Conservation (phyloP, 1,140 invertebrate species). For the Hestina assimilis region DNA sequence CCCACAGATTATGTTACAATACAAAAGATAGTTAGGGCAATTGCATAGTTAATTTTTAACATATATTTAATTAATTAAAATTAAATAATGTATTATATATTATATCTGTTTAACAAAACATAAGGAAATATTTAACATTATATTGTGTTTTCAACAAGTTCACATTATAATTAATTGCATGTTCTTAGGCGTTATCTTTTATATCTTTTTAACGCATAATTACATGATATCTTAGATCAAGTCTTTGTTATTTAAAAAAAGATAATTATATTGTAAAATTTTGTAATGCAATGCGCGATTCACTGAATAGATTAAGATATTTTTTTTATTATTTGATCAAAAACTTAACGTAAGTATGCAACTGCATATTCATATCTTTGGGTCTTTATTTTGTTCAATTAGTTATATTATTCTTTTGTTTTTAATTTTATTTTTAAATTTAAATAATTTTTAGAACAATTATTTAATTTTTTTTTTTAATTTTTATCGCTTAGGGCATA, state of each 20-base stretch:
- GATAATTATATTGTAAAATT: neutral
- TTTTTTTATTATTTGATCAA: too few species aligned
- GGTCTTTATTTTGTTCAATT: too few species aligned
- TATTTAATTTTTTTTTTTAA: too few species aligned
- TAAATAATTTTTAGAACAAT: too few species aligned
- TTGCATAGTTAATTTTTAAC: neutral
- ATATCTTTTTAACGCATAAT: neutral
- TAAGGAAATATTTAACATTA: neutral
- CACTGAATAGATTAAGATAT: too few species aligned
- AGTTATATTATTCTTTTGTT: too few species aligned
- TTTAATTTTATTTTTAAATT: too few species aligned
- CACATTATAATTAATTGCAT: neutral
- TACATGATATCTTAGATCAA: neutral
- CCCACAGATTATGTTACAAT: too few species aligned
- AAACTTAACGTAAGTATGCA: too few species aligned
- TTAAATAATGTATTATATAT: neutral
- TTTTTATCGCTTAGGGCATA: too few species aligned
- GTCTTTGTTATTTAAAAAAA: neutral
- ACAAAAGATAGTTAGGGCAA: neutral
- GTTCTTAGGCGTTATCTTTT: neutral
- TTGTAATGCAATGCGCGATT: too few species aligned
- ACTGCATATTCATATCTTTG: too few species aligned
- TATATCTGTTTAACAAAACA: neutral
- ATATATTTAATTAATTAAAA: neutral
- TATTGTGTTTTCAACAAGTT: neutral